Base-by-base conservation (phyloP, 2,113 vertebrate genomes). In the Passerina amoena region DNA sequence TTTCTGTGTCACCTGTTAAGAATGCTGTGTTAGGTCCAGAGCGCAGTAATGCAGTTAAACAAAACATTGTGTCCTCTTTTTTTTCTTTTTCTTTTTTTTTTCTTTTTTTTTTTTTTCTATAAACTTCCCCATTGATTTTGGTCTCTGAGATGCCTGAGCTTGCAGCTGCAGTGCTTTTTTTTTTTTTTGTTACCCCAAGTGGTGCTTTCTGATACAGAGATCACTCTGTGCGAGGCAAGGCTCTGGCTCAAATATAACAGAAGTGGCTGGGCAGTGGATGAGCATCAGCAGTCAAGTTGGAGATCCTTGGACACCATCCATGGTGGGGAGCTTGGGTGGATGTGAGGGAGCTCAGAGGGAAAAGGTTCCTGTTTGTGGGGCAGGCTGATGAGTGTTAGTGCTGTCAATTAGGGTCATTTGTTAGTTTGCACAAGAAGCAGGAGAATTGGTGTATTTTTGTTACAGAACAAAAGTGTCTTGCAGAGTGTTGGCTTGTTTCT, bases 341-440 rank as follows among this genome's bases (percentile, higher is more conserved):
- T 0, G 0, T 2, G 4, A 16, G 44, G 73, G 25, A 70, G 15
- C 66, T 50, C 3, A 9, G 20, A 51, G 35, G n/a, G 28, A 66
- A 64, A 35, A 50, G 10, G 19, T 47, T 69, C 6, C 23, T 72
- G 11, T 84, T 65, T n/a, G n/a, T 79, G 27, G 33, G 48, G 20
- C 63, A 47, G 22, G 21, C 27, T 88, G 38, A 35, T 54, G n/a
- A 57, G 11, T 31, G 12, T 23, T 69, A 15, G 30, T 66, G 44
- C 37, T 63, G 44, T 57, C 53, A 71, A 21, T 85, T 56, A n/a
- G 20, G 9, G 7, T 47, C 42, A 14, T 57, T 92, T 37, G 23
- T 56, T 65, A 38, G 31, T 60, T 69, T 54, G 30, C 24, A 24
- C 27, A n/a, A 86, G 80, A 35, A 44, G 20, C 45, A 60, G 28